Percentiles rank a stretch among this genome's conserved stretches.
These are phyloP conservation scores for Mohoua ochrocephala DNA, from an alignment of 2,113 vertebrate genomes.

Conservation along the genomic window DNA sequence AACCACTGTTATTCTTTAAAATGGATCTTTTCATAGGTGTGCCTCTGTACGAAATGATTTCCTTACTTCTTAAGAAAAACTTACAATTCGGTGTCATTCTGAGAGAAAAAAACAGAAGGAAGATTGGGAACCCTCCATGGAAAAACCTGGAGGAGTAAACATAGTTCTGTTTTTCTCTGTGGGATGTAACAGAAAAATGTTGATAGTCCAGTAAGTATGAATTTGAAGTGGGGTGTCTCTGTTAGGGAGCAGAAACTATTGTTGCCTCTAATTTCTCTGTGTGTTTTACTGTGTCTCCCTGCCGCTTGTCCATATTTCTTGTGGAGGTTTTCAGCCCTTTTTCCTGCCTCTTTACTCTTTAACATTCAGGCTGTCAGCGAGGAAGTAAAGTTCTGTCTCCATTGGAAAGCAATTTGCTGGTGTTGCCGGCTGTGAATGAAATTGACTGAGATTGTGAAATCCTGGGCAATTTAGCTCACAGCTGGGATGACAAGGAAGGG, in stretches of 20 bases:
- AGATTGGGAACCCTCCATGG: not conserved
- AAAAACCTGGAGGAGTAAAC: not conserved
- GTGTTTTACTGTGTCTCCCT: not conserved
- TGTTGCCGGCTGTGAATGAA: conserved; percentile 23
- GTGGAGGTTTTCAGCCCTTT: not conserved
- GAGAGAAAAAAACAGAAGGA: not conserved
- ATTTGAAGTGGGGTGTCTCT: not conserved
- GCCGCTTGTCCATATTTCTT: not conserved
- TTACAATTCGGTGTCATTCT: not conserved
- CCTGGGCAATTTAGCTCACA: conserved; percentile 46
- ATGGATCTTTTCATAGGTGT: not conserved
- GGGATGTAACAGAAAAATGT: not conserved
- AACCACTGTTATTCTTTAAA: not conserved
- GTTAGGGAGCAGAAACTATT: not conserved
- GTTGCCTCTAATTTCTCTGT: not conserved
- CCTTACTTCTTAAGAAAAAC: not conserved
- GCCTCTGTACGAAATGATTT: not conserved
- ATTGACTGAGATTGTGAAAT: conserved; percentile 40
- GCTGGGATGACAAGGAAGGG: not conserved
- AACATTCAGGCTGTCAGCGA: not conserved
- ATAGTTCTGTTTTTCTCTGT: not conserved
- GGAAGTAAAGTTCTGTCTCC: not conserved
- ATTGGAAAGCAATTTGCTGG: conserved; percentile 23
- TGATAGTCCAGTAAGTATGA: not conserved
- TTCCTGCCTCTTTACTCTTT: not conserved